Evolutionary conservation across 1,140 invertebrate genomes (phyloP).

Genomic region (Chelonus insularis): DNA sequence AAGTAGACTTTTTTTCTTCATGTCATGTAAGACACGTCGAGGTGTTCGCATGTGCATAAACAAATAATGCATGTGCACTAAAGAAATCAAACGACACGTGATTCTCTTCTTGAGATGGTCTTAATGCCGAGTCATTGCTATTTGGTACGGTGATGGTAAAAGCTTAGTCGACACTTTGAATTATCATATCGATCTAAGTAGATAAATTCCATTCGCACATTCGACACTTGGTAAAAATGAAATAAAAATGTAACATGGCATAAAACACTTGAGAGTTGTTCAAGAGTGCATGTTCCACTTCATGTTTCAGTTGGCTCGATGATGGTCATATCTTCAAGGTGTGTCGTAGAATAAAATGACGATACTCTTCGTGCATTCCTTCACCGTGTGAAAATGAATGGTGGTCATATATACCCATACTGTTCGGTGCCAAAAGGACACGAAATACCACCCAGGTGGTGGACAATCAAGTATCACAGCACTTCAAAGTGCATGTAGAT

Average conservation of each 20-base stretch:
- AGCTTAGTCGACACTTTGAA: slow-evolving; percentile 15
- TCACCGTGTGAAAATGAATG: slow-evolving; percentile 10
- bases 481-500: slow-evolving; percentile 8
- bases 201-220: slow-evolving; percentile 17
- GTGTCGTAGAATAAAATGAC: slow-evolving; percentile 3
- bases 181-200: slow-evolving; percentile 18
- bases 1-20: neutral
- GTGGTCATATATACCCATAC: neutral
- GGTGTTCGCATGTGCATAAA: neutral
- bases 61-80: neutral
- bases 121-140: slow-evolving; percentile 17
- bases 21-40: slow-evolving; percentile 7
- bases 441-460: slow-evolving; percentile 26
- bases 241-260: neutral
- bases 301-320: neutral
- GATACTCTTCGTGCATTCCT: neutral
- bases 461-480: neutral
- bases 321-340: neutral
- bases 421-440: slow-evolving; percentile 15
- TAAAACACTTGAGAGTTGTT: neutral
- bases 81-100: neutral
- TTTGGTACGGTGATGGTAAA: neutral
- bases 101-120: neutral
- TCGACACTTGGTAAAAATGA: neutral
- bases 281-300: neutral